Evolutionary conservation across 2,888 invertebrate species (phyloP), one percentile per base, ranked within the genome.

Genomic region (Galeruca laticollis): DNA sequence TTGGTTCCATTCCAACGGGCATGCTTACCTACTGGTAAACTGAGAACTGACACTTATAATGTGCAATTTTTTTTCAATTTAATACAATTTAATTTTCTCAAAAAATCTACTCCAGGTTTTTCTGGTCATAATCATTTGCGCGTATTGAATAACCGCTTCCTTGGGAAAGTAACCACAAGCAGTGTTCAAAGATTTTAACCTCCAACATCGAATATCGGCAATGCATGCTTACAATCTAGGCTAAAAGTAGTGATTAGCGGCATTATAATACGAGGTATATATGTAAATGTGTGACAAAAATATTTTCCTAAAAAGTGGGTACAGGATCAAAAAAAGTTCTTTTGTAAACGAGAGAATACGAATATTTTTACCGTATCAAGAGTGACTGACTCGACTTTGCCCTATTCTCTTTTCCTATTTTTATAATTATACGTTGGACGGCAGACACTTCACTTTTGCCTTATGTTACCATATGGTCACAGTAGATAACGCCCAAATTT

Each of bases 81-180:
- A n/a, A n/a, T n/a, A n/a, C 26, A 26, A 26, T 1, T 26, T 26
- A 6, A 26, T 26, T 26, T 26, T 26, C 2, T 26, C 15, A 18
- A 11, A 37, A 37, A 33, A 37, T 4, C 51, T 57, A 40, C 20
- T 40, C 56, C 20, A 43, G 62, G 13, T 47, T 65, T 68, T 68
- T 66, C 67, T 54, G 47, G 54, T 60, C 49, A 65, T 69, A 60
- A 57, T 51, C 15, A 52, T 52, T 59, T 64, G 18, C 35, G 57
- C 35, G 51, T 35, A 37, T 59, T 56, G 35, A 43, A 51, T 66
- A 54, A 66, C 37, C 56, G 62, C 47, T 70, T 67, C 65, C 67
- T 72, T 72, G 72, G 72, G 67, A 72, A 72, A 72, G 43, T 60
- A 49, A 66, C 63, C 67, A 65, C 52, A n/a, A 63, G 65, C 69